Evolutionary conservation across 1,140 invertebrate species (phyloP).

Genomic region (Hylaeus volcanicus): DNA sequence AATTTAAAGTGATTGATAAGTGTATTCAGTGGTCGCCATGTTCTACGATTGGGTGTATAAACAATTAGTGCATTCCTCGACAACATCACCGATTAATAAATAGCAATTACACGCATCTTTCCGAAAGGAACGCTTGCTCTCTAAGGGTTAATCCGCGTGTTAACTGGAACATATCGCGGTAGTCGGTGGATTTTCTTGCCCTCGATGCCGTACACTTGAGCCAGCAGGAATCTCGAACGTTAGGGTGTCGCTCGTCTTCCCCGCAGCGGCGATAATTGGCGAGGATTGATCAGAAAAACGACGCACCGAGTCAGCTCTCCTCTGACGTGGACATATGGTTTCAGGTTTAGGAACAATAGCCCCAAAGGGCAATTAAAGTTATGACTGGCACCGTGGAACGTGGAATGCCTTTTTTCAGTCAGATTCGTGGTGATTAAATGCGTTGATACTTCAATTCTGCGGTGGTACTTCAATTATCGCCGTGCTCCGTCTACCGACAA

Average conservation of each 20-base stretch:
- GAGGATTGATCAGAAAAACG: slow-evolving; percentile 42
- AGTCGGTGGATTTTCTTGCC: slow-evolving; percentile 51
- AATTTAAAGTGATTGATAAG: no score
- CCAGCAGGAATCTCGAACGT: slow-evolving; percentile 6
- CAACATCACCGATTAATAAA: no score
- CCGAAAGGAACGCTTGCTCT: no score
- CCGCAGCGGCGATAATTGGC: slow-evolving; percentile 54
- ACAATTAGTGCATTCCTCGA: no score
- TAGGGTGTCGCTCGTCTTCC: slow-evolving; percentile 28
- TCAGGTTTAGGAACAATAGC: slow-evolving; percentile 47
- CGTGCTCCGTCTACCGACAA: not conserved
- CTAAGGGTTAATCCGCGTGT: slow-evolving; percentile 44
- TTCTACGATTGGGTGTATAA: no score
- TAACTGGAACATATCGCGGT: slow-evolving; percentile 46
- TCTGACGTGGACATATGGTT: slow-evolving; percentile 28
- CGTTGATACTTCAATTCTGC: not conserved
- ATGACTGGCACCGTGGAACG: not conserved
- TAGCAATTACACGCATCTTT: no score
- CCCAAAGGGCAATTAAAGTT: slow-evolving; percentile 39
- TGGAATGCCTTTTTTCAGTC: not conserved
- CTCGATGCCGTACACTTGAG: slow-evolving; percentile 8
- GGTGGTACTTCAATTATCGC: not conserved
- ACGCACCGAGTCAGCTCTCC: slow-evolving; percentile 5
- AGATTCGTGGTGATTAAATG: slow-evolving; percentile 2
- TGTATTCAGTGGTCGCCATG: no score